phyloP scores from a whole-genome alignment of 2,797 vertebrate species.

The Galaxias olidus region DNA sequence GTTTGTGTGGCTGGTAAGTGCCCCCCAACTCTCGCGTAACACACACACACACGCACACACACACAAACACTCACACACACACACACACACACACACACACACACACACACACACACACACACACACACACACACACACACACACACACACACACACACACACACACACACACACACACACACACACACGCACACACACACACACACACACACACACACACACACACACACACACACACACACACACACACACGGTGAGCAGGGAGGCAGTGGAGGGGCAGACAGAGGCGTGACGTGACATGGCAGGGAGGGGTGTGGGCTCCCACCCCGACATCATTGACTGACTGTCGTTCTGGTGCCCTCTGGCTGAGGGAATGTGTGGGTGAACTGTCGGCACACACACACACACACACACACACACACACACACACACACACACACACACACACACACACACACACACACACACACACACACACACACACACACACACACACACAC shows the following conservation, averaged over 20 bases:
- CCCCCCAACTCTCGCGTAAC: background rate
- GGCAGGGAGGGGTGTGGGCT: constrained; percentile 15
- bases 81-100: constrained; percentile 1
- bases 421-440: background rate
- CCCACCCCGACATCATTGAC: constrained; percentile 42
- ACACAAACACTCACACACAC: constrained; percentile 14
- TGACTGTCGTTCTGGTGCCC: background rate
- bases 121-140: constrained; percentile 6
- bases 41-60: background rate
- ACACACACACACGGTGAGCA: constrained; percentile 25
- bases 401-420: background rate
- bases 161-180: constrained; percentile 4
- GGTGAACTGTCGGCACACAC: background rate
- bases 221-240: background rate
- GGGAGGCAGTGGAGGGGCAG: constrained; percentile 38
- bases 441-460: background rate
- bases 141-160: constrained; percentile 1
- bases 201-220: constrained; percentile 18
- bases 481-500: background rate
- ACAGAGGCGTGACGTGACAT: constrained; percentile 15
- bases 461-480: background rate
- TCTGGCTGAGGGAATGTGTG: background rate
- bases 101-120: constrained; percentile 1
- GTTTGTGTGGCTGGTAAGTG: constrained; percentile 84
- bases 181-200: background rate